Conservation (phyloP, 2,797 vertebrate genomes). For the Chelon labrosus region DNA sequence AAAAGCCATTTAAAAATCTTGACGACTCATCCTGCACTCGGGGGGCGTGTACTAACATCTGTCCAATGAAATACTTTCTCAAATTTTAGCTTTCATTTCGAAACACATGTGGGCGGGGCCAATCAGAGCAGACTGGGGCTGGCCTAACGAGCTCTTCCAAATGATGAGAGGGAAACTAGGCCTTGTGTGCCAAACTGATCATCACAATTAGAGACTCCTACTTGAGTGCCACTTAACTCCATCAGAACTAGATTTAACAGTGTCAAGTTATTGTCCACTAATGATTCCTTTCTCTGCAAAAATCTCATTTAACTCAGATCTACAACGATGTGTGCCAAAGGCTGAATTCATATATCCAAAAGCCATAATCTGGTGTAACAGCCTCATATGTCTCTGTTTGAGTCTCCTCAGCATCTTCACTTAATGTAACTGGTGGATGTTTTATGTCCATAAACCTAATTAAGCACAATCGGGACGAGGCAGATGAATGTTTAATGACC, state of each 20-base stretch:
- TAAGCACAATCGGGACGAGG: constrained; percentile 14
- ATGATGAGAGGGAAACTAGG: not conserved
- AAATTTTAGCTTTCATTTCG: too few relatives aligned
- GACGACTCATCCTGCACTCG: too few relatives aligned
- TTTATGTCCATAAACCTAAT: constrained; percentile 33
- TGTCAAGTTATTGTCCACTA: constrained; percentile 29
- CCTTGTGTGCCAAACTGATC: constrained; percentile 28
- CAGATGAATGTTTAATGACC: constrained; percentile 41
- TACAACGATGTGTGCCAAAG: constrained; percentile 13
- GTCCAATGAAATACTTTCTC: too few relatives aligned
- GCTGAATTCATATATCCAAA: constrained; percentile 26
- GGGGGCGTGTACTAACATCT: too few relatives aligned
- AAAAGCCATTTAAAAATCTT: too few relatives aligned
- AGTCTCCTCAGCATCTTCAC: constrained; percentile 22
- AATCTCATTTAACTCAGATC: constrained; percentile 14
- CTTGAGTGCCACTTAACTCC: constrained; percentile 30
- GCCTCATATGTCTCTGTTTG: constrained; percentile 17
- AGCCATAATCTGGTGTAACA: constrained; percentile 35
- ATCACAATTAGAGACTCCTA: constrained; percentile 24
- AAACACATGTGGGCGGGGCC: too few relatives aligned
- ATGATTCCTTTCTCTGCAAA: constrained; percentile 26
- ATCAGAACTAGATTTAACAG: constrained; percentile 39
- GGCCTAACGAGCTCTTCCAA: not conserved
- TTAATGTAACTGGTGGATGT: constrained; percentile 19
- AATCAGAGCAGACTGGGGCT: too few relatives aligned